phyloP scores from a whole-genome alignment of 1,140 invertebrate species.

The Orchestia grillus region DNA sequence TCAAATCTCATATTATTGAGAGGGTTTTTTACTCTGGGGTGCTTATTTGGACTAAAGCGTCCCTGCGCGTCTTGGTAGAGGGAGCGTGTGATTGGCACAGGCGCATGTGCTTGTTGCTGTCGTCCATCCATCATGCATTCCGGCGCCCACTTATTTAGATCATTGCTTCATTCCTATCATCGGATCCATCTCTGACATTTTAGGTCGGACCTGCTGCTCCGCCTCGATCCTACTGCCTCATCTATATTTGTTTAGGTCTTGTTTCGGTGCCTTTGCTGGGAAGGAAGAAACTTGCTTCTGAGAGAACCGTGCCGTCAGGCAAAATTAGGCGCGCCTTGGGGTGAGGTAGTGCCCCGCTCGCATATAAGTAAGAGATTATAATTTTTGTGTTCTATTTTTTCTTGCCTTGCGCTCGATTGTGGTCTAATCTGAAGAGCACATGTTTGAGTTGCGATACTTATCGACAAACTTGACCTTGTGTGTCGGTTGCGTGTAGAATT shows the following conservation, averaged over 20 bases:
- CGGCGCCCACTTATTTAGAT: neutral
- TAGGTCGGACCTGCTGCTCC: neutral
- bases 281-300: neutral
- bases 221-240: neutral
- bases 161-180: neutral
- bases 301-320: neutral
- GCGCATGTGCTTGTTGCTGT: neutral
- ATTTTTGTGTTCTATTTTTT: neutral
- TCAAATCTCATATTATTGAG: neutral
- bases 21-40: neutral
- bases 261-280: neutral
- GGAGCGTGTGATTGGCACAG: neutral
- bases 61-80: neutral
- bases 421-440: neutral
- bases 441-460: neutral
- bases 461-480: neutral
- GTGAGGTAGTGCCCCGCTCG: neutral
- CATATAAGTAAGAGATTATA: neutral
- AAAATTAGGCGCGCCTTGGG: neutral
- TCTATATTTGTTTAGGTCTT: neutral
- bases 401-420: neutral
- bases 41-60: neutral
- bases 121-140: constrained; percentile 15
- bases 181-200: neutral
- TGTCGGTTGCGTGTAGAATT: neutral